These are phyloP conservation scores for Punctoribates punctum DNA, from an alignment of 2,888 invertebrate genomes.

Conservation along the genomic window DNA sequence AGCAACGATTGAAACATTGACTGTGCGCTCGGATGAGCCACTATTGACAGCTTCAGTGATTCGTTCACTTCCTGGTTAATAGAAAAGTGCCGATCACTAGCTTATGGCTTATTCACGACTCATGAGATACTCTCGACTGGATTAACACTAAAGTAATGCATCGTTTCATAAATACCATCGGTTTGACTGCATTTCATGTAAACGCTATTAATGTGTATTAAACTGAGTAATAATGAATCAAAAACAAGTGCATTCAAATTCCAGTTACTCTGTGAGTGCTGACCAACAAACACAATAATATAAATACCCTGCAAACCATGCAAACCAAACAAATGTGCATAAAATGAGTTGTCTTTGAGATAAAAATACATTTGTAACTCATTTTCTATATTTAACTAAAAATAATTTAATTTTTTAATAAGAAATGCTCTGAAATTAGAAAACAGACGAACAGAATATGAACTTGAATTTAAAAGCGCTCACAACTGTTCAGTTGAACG, in stretches of 20 bases:
- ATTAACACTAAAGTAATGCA: conserved; percentile 1
- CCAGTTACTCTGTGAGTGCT: neutral
- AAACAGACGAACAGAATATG: conserved; percentile 6
- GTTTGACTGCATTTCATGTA: conserved; percentile 5
- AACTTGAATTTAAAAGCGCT: neutral
- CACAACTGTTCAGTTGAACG: conserved; percentile 6
- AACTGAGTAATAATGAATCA: neutral
- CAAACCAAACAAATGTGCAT: neutral
- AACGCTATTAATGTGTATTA: neutral
- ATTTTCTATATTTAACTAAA: conserved; percentile 11
- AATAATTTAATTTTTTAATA: neutral
- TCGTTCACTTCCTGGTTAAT: conserved; percentile 22
- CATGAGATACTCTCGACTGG: neutral
- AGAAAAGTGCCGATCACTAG: conserved; percentile 32
- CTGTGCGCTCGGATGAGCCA: neutral
- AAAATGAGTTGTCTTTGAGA: neutral
- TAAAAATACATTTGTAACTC: neutral
- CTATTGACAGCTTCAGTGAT: conserved; percentile 25
- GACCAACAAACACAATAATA: conserved; percentile 36
- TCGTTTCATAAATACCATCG: neutral
- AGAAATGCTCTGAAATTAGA: conserved; percentile 10
- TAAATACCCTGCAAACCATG: neutral
- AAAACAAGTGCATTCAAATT: neutral
- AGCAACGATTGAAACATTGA: neutral
- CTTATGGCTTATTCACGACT: conserved; percentile 17